These are phyloP conservation scores for Anarrhichthys ocellatus DNA, from an alignment of 2,113 vertebrate genomes.

Conservation along the genomic window DNA sequence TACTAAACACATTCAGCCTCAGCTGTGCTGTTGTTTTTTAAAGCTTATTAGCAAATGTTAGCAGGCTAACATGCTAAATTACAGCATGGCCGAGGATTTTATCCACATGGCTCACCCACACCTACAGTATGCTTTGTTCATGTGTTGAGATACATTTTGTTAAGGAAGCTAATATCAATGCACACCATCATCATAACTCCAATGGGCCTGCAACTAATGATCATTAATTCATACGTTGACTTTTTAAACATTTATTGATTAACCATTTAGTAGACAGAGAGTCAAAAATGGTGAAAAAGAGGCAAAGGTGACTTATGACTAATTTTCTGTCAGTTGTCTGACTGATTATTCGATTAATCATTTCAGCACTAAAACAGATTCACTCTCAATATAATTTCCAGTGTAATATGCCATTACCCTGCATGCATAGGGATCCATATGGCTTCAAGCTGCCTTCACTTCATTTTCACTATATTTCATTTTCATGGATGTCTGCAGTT, in stretches of 20 bases:
- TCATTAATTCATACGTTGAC: not conserved
- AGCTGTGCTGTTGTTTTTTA: not conserved
- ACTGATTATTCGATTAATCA: slow-evolving; percentile 12
- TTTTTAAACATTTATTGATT: not conserved
- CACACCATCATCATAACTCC: not conserved
- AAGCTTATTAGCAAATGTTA: not conserved
- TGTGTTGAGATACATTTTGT: not conserved
- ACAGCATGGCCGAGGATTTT: not conserved
- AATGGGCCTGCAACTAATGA: not conserved
- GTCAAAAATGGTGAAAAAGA: not conserved
- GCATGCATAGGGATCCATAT: slow-evolving; percentile 18
- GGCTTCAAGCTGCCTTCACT: slow-evolving; percentile 29
- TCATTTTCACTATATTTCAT: slow-evolving; percentile 28
- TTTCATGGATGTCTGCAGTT: slow-evolving; percentile 29
- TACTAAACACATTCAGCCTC: not conserved
- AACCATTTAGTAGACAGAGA: not conserved
- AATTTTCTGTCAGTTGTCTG: not conserved
- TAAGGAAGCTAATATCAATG: not conserved
- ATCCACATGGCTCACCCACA: not conserved
- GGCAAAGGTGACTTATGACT: too few relatives aligned
- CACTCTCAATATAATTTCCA: not conserved
- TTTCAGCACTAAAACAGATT: slow-evolving; percentile 19
- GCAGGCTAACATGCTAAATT: not conserved
- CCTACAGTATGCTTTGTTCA: not conserved
- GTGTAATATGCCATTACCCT: slow-evolving; percentile 1